phyloP scores from a whole-genome alignment of 2,888 invertebrate genomes.

The Furcula furcula region DNA sequence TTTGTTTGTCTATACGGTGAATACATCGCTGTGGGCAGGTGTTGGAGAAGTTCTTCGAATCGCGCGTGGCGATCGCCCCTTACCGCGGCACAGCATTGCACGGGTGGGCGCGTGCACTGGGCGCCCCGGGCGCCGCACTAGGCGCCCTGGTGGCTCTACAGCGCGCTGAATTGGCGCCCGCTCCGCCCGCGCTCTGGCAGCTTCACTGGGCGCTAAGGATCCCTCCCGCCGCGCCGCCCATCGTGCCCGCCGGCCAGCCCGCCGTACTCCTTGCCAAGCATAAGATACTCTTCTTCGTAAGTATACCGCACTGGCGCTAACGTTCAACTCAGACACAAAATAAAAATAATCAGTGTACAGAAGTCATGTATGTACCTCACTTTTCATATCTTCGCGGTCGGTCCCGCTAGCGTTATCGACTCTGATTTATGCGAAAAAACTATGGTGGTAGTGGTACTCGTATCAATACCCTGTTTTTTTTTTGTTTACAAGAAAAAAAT shows the following conservation, averaged over 20 bases:
- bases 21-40: no score
- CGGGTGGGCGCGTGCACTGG: slow-evolving; percentile 92
- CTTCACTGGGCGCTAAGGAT: slow-evolving; percentile 96
- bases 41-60: slow-evolving; percentile 96
- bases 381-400: no score
- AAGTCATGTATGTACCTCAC: no score
- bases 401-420: no score
- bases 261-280: slow-evolving; percentile 92
- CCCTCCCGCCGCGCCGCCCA: slow-evolving; percentile 93
- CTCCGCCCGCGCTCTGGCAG: slow-evolving; percentile 86
- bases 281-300: slow-evolving; percentile 96
- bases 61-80: slow-evolving; percentile 93
- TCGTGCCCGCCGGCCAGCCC: slow-evolving; percentile 94
- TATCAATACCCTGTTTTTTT: no score
- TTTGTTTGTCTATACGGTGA: no score
- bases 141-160: slow-evolving; percentile 96
- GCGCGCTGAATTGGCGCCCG: slow-evolving; percentile 83
- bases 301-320: slow-evolving; percentile 59
- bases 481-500: no score
- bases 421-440: no score
- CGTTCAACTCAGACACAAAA: no score
- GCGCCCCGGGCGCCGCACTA: slow-evolving; percentile 92
- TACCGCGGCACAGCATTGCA: slow-evolving; percentile 94
- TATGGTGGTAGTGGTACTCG: no score
- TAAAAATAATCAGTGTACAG: no score